phyloP scores from a whole-genome alignment of 2,888 invertebrate genomes.

The Argyresthia goedartella region DNA sequence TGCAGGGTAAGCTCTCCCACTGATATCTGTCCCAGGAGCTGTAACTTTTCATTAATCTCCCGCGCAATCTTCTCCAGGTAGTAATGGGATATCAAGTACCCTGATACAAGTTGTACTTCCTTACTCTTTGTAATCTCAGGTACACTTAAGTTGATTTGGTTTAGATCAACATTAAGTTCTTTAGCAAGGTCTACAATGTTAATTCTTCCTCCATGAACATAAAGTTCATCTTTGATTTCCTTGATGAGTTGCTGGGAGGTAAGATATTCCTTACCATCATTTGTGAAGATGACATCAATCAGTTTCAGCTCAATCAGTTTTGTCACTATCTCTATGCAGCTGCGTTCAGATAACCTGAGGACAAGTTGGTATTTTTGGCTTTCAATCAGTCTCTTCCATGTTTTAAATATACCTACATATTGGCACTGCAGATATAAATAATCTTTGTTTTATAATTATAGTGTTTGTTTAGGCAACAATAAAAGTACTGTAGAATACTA shows the following conservation, averaged over 20 bases:
- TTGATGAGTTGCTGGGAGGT: slow-evolving; percentile 90
- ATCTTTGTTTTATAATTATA: too few species aligned
- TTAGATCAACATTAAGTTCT: slow-evolving; percentile 89
- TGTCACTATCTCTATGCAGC: slow-evolving; percentile 95
- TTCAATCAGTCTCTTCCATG: too few species aligned
- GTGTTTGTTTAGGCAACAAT: too few species aligned
- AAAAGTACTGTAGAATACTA: too few species aligned
- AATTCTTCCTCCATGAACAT: slow-evolving; percentile 88
- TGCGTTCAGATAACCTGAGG: slow-evolving; percentile 92
- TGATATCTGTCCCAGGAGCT: slow-evolving; percentile 86
- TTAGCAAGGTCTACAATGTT: slow-evolving; percentile 91
- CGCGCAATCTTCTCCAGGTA: slow-evolving; percentile 87
- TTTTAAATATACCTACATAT: too few species aligned
- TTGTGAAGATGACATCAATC: slow-evolving; percentile 93
- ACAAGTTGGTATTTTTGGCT: slow-evolving; percentile 5
- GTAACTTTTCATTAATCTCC: slow-evolving; percentile 94
- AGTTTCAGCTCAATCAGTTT: slow-evolving; percentile 86
- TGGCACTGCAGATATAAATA: too few species aligned
- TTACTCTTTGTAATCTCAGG: slow-evolving; percentile 81
- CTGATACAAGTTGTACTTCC: slow-evolving; percentile 83
- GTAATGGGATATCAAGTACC: slow-evolving; percentile 88
- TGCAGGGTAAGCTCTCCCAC: slow-evolving; percentile 88
- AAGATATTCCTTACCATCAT: slow-evolving; percentile 97
- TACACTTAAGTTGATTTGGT: slow-evolving; percentile 76
- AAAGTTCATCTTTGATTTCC: slow-evolving; percentile 93